Base-by-base conservation (phyloP, 2,113 vertebrate species). In the Indicator maculatus region DNA sequence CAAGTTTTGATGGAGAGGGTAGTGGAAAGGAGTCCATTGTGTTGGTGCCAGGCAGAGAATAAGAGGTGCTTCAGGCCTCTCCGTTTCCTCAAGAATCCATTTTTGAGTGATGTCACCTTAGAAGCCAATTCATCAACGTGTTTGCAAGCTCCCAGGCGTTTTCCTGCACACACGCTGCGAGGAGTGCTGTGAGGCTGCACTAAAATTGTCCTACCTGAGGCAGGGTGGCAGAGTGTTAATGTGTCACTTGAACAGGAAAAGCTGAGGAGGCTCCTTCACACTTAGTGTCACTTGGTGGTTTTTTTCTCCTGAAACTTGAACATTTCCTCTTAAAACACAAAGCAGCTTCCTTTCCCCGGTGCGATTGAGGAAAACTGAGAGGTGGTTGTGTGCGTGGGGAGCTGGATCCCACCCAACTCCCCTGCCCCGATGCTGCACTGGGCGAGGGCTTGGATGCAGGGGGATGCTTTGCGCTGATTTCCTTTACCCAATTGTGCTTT, bases 401-500 rank as follows among this genome's bases (percentile, higher is more conserved):
- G 66, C 92, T 81, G 74, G 63, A 88, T 70, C 88, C 84, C 72
- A 73, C 89, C 47, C 2, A 91, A 36, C 75, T 83, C 77, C 77
- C 85, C 70, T 79, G 89, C 50, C 5, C 84, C 85, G 21, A 58
- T 91, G 66, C 75, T 36, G 11, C 83, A 8, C 36, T 55, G 84
- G 58, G 61, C 70, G n/a, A 60, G 76, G 18, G 80, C 59, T 53
- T 93, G 83, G 96, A 93, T 96, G 92, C 95, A 83, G 94, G 89
- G 88, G 76, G 31, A 74, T 94, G 87, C 63, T 87, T 96, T 78
- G 58, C 50, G 0, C 65, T 97, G 95, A 96, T 75, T 88, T 97
- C 95, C 92, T 97, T 98, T 93, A 98, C 96, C 97, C 97, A 93
- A 97, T 97, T 98, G 75, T 98, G 93, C 97, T 98, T 97, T 98